A percentile compares a stretch with the other conserved stretches of the same genome.
Conservation (phyloP, 2,113 vertebrate species). For the Tragelaphus imberbis region DNA sequence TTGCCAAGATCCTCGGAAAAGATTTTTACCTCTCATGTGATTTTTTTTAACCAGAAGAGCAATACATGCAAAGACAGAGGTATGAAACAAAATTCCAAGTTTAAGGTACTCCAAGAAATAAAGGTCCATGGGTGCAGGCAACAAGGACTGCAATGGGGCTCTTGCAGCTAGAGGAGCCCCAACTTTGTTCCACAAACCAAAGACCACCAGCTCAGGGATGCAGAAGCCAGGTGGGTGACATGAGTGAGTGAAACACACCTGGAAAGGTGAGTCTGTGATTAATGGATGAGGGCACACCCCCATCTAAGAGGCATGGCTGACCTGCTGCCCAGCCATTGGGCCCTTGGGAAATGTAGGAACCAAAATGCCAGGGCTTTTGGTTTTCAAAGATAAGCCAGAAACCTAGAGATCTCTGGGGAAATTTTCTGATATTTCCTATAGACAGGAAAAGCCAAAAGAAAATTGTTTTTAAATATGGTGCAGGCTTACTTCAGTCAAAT, state of each 20-base stretch:
- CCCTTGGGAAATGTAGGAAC: neutral
- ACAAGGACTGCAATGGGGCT: neutral
- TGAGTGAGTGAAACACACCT: neutral
- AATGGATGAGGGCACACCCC: neutral
- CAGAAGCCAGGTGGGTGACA: neutral
- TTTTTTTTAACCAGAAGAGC: neutral
- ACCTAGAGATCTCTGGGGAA: neutral
- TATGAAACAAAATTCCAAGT: neutral
- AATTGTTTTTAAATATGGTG: neutral
- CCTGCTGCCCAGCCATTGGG: neutral
- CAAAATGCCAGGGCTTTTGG: neutral
- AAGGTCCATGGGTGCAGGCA: neutral
- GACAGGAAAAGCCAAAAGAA: conserved; percentile 8
- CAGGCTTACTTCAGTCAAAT: neutral
- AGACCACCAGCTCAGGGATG: neutral
- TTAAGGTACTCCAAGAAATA: neutral
- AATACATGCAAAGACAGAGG: neutral
- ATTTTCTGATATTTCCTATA: neutral
- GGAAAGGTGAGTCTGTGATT: neutral
- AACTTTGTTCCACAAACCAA: neutral
- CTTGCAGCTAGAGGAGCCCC: neutral
- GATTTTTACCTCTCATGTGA: neutral
- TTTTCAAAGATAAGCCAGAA: neutral
- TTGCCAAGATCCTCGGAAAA: neutral
- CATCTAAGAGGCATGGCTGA: neutral